Base-by-base conservation (phyloP, 1,140 invertebrate genomes). In the Harlomillsia oculata region DNA sequence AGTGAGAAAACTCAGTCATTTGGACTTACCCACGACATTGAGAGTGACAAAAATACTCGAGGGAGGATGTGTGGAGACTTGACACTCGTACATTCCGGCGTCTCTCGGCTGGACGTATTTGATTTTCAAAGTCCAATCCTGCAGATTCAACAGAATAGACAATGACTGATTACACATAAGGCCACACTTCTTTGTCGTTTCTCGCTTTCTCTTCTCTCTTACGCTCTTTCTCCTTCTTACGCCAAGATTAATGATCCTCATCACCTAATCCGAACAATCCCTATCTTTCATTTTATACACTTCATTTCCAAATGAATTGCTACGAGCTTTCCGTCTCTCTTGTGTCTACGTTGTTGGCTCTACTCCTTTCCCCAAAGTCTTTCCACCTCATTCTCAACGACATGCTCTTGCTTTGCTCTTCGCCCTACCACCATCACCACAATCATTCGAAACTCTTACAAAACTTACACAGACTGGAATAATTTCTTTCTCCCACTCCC, bases 101-200 rank as follows among this genome's bases (percentile, higher is more conserved):
- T 92, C 88, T 59, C 84, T 77, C 63, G 78, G 78, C 68, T 87
- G 84, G 36, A 88, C 84, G 72, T 80, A 86, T 69, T 84, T 83
- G 64, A 91, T 84, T 76, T 87, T 84, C 56, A 91, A 74, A 37
- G 83, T 85, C 87, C 87, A 90, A 71, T 90, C 87, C 78, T 86
- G 75, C 21, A 74, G 64, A 32, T 41, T 26, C 16, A 8, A 55
- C 45, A 50, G 55, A 44, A 50, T 20, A 62, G 55, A 58, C 60
- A 58, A 62, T 58, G 61, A 63, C 29, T 39, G 50, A 61, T 61
- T 56, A 51, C 53, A 44, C 40, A n/a, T 45, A 11, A 14, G 16
- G 18, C 9, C 43, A 18, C 23, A 14, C 14, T 39, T 6, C 16
- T 20, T 37, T 13, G 6, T 9, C 34, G 36, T 37, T 28, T 28